Evolutionary conservation across 2,888 invertebrate genomes (phyloP), one percentile per base, ranked within the genome.

Genomic region (Thalpophila matura): DNA sequence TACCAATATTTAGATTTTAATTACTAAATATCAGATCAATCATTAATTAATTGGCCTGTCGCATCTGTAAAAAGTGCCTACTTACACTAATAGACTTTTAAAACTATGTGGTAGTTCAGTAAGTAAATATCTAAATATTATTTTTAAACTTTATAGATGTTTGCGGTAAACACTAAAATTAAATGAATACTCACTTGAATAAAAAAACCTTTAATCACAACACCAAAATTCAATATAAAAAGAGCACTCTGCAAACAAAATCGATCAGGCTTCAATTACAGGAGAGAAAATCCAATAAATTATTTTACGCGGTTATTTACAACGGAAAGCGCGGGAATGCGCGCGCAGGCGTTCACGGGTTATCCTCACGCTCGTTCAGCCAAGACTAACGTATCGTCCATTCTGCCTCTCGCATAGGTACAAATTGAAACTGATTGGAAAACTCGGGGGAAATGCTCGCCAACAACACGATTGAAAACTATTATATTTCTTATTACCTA

Each of bases 311-410:
- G 59, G 49, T 50, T 53, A 37, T 57, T 43, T 64, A 51, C 40
- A 16, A 37, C 49, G 43, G 42, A 63, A 77, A 67, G 37, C 62
- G 74, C 74, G 71, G 66, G 69, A 80, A 62, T 55, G 47, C 65
- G 65, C 65, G 69, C 50, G 67, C 61, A 53, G 22, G 26, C 7
- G 20, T 38, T 53, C 49, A 33, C 78, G 72, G 65, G 78, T 57
- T 69, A 29, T 49, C 65, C 47, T 42, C 60, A 42, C 76, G 75
- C 63, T 50, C 63, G 74, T 75, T 68, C 69, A 73, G 65, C 61
- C 64, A 77, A 74, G 74, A 84, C 84, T 84, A 68, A 55, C 61
- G 74, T 26, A 74, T 33, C 70, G 64, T 42, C 37, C 57, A 59
- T 79, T 70, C 71, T 59, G 68, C 61, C 60, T 64, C 47, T 35